These are phyloP conservation scores for Solen grandis DNA, from an alignment of 1,140 invertebrate genomes.

Conservation along the genomic window DNA sequence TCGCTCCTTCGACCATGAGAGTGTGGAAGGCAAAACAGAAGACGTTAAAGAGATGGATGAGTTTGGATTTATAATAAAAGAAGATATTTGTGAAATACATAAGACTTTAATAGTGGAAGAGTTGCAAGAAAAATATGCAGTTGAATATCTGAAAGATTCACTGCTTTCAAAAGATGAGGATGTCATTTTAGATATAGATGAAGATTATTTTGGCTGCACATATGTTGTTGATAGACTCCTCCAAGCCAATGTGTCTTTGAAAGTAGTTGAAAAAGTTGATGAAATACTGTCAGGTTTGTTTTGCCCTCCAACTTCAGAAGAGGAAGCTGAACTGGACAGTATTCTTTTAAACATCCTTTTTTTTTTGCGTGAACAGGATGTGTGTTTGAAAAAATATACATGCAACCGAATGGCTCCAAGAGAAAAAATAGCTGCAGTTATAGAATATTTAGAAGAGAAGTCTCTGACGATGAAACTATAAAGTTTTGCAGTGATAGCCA, in stretches of 20 bases:
- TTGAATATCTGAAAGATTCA: conserved; percentile 44
- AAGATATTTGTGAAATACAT: conserved; percentile 43
- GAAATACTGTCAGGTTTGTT: conserved; percentile 44
- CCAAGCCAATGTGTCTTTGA: conserved; percentile 40
- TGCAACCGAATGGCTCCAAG: conserved; percentile 3
- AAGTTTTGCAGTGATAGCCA: background rate
- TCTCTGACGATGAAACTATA: background rate
- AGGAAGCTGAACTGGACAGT: conserved; percentile 54
- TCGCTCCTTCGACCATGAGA: background rate
- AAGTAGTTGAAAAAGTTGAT: conserved; percentile 39
- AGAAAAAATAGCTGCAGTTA: background rate
- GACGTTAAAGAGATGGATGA: background rate
- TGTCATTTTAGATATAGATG: conserved; percentile 78
- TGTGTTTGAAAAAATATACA: conserved; percentile 15
- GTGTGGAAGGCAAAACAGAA: background rate
- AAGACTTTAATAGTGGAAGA: conserved; percentile 45
- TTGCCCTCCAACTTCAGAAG: conserved; percentile 54
- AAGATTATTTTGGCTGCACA: conserved; percentile 73
- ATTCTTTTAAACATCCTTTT: conserved; percentile 36
- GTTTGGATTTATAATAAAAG: background rate
- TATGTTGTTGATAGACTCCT: conserved; percentile 59
- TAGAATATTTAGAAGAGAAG: background rate
- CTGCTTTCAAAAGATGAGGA: conserved; percentile 28
- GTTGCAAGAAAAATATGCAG: too few species aligned
- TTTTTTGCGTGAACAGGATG: background rate